Evolutionary conservation across 2,113 vertebrate species (phyloP).

Genomic region (Sceloporus undulatus): DNA sequence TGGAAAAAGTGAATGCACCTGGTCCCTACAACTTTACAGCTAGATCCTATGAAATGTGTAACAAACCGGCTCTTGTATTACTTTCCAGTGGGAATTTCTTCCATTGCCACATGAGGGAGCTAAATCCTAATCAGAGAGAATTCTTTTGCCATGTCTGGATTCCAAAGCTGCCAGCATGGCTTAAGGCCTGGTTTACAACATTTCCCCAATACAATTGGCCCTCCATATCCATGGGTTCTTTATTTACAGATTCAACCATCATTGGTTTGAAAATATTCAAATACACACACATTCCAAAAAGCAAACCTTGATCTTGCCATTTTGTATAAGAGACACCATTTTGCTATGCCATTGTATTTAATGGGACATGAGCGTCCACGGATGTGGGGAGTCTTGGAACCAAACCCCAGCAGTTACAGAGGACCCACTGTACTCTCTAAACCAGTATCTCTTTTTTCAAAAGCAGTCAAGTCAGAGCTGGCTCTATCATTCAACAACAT

Average conservation of each 20-base stretch:
- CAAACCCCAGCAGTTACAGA: no score
- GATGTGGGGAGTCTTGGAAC: no score
- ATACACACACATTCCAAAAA: no score
- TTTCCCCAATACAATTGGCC: not conserved
- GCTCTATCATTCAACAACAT: not conserved
- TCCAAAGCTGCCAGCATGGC: not conserved
- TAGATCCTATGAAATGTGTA: not conserved
- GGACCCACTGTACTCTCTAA: no score
- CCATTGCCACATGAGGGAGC: slow-evolving; percentile 6
- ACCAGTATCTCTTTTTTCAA: not conserved
- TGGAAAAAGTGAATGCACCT: not conserved
- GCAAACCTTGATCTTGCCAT: no score
- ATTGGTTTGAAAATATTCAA: no score
- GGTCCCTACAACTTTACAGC: not conserved
- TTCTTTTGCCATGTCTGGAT: not conserved
- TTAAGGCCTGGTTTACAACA: not conserved
- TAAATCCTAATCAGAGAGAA: slow-evolving; percentile 5
- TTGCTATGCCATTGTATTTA: no score
- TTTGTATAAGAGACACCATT: no score
- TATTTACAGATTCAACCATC: no score
- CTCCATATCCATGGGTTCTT: no score
- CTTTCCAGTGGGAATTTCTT: not conserved
- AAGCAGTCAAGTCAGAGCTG: not conserved
- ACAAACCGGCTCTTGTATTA: no score
- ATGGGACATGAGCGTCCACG: no score